Percentiles rank a stretch among this genome's conserved stretches.
These are phyloP conservation scores for Reticulitermes speratus DNA, from an alignment of 1,140 invertebrate genomes.

Conservation along the genomic window DNA sequence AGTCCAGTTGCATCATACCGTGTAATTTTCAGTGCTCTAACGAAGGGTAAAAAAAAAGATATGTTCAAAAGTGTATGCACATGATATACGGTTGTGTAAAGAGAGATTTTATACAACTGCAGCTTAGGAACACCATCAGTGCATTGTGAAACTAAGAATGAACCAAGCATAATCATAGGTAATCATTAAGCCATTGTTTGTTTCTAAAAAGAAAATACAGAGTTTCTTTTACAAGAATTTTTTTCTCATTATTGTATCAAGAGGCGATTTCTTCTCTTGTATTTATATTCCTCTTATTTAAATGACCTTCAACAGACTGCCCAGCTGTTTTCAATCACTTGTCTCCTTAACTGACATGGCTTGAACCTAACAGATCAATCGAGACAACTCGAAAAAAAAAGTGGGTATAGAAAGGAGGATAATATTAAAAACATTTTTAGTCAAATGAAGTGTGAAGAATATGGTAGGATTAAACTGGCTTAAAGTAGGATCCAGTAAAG, in stretches of 20 bases:
- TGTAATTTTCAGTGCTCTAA: background rate
- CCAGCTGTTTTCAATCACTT: background rate
- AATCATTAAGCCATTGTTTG: background rate
- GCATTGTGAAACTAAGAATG: background rate
- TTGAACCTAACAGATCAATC: too few relatives aligned
- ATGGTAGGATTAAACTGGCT: too few relatives aligned
- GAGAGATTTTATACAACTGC: background rate
- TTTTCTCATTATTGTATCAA: background rate
- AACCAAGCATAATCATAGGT: background rate
- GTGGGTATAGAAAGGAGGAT: too few relatives aligned
- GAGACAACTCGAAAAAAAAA: too few relatives aligned
- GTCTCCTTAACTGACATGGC: background rate
- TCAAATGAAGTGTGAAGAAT: too few relatives aligned
- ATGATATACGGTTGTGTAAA: background rate
- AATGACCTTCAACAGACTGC: too few relatives aligned
- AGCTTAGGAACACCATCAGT: background rate
- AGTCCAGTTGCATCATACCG: background rate
- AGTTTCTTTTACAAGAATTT: background rate
- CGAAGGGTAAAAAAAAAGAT: background rate
- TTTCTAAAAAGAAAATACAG: background rate
- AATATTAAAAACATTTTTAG: too few relatives aligned
- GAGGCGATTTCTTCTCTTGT: too few relatives aligned
- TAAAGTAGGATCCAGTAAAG: too few relatives aligned
- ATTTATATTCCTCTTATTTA: too few relatives aligned
- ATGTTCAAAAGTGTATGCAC: background rate